phyloP scores from a whole-genome alignment of 37 sponge, comb jelly and placozoan genomes.

The Theonella swinhoei region DNA sequence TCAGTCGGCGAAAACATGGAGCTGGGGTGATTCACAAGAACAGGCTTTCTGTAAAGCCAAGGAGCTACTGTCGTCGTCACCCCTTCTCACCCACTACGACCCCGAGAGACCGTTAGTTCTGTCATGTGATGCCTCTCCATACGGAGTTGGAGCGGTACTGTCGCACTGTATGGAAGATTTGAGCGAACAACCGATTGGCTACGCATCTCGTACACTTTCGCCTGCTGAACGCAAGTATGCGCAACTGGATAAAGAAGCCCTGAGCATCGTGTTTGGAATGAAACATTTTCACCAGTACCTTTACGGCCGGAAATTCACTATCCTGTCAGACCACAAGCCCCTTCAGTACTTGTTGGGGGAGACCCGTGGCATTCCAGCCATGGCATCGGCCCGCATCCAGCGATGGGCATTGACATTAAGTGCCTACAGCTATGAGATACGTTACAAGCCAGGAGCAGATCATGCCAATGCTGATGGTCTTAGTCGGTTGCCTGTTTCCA shows the following conservation, averaged over 20 bases:
- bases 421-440: slow-evolving; percentile 38
- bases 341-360: slow-evolving; percentile 26
- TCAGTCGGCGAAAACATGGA: neutral
- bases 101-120: neutral
- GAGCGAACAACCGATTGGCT: slow-evolving; percentile 16
- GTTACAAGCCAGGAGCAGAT: slow-evolving; percentile 25
- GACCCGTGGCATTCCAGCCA: neutral
- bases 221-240: slow-evolving; percentile 28
- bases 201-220: slow-evolving; percentile 15
- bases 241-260: slow-evolving; percentile 27
- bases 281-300: slow-evolving; percentile 26
- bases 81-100: slow-evolving; percentile 20
- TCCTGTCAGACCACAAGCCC: slow-evolving; percentile 49
- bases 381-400: slow-evolving; percentile 46
- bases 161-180: slow-evolving; percentile 13
- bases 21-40: slow-evolving; percentile 21
- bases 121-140: slow-evolving; percentile 36
- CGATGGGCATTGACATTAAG: slow-evolving; percentile 42
- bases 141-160: slow-evolving; percentile 49
- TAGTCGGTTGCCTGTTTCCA: slow-evolving; percentile 14
- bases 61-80: slow-evolving; percentile 1
- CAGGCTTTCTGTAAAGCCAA: slow-evolving; percentile 44
- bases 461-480: slow-evolving; percentile 41
- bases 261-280: slow-evolving; percentile 34
- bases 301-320: slow-evolving; percentile 4